Base-by-base conservation (phyloP, 2,888 invertebrate genomes). In the Lepas anatifera region DNA sequence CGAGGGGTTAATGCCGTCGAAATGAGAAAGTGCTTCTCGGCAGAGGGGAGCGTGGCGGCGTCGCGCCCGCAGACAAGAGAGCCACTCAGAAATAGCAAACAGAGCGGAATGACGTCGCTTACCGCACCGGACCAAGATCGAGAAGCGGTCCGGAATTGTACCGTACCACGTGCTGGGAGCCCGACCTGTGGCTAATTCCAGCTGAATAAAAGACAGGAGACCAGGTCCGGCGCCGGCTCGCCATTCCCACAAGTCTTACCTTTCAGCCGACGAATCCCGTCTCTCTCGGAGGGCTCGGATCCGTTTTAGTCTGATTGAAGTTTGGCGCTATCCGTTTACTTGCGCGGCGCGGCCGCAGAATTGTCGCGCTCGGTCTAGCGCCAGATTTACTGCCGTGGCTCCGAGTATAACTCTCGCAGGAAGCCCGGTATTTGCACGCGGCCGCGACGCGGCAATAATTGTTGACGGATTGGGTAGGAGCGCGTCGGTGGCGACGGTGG, bases 1-100 rank as follows among this genome's bases (percentile, higher is more conserved):
- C 35, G 35, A 58, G 58, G 58, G 58, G 58, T 35, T 58, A 58
- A 58, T 58, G 58, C 58, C 35, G 58, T 6, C 32, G 58, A 58
- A 58, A 58, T 58, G 58, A 58, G 58, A 58, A 58, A 32, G 10
- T 35, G 58, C 22, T 35, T 16, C 10, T 35, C 41, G 41, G 13
- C 52, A 13, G 52, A 46, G 52, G 29, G 58, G 35, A 35, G 35
- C 8, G 16, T 4, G 11, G n/a, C n/a, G n/a, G n/a, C n/a, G n/a
- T n/a, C n/a, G n/a, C n/a, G n/a, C n/a, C n/a, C n/a, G n/a, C n/a
- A n/a, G n/a, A n/a, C n/a, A n/a, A n/a, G n/a, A n/a, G n/a, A n/a
- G n/a, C n/a, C n/a, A n/a, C n/a, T n/a, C n/a, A n/a, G n/a, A n/a
- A n/a, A n/a, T n/a, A n/a, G n/a, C n/a, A n/a, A n/a, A n/a, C n/a